Base-by-base conservation (phyloP, 2,797 vertebrate genomes). In the Acrossocheilus fasciatus region DNA sequence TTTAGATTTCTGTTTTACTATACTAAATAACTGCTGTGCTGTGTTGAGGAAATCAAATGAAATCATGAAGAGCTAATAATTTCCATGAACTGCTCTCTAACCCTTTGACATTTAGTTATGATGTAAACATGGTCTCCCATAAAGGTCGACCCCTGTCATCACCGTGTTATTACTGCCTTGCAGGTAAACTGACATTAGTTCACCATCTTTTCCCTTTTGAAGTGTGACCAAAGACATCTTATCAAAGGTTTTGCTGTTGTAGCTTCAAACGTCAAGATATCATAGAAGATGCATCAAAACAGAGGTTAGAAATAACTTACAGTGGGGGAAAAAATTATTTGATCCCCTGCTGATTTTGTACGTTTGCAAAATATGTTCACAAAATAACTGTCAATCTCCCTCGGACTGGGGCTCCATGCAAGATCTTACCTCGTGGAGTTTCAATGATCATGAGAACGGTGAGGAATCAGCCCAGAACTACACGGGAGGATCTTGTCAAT, bases 131-230 rank as follows among this genome's bases (percentile, higher is more conserved):
- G 1, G 15, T 68, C 6, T 10, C 20, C 72, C 43, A 30, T 52
- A 69, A 70, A 82, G 39, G 43, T 54, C 78, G 2, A 47, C 17
- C 20, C 43, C 80, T 89, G 87, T 90, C 89, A 90, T 86, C 86
- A 78, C 82, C 75, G 36, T 68, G 62, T 81, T 81, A 90, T 90
- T 87, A 86, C 72, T 66, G 69, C 54, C 82, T 69, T 69, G 39
- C n/a, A 72, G 45, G 30, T 45, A 87, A 83, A 78, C 69, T 82
- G 45, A 26, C 45, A 87, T 80, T 85, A 59, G 64, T 57, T 75
- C 45, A 84, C 59, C 47, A 80, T 81, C 23, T 66, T 50, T 78
- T 57, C 34, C 45, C 41, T 50, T 70, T 72, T 85, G 66, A 85
- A 59, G 50, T 36, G 50, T 59, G 39, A 59, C 6, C 17, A 17